Conservation (phyloP, 2,113 vertebrate species). For the Paratilapia polleni region DNA sequence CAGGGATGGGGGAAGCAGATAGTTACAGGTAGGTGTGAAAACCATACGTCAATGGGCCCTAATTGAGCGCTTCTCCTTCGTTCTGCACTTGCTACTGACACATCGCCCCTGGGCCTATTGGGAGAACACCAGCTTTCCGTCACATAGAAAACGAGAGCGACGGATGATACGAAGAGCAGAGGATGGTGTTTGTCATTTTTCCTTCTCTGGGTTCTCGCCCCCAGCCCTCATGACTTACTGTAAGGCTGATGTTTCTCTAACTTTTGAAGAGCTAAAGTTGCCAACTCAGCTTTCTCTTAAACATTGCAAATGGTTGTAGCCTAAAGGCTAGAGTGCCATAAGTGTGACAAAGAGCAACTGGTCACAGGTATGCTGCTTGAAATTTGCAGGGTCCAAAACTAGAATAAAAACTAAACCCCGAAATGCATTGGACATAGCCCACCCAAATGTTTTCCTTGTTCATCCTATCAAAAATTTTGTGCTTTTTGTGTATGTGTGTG, state of each 20-base stretch:
- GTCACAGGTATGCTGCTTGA: background rate
- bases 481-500: too few relatives aligned
- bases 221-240: conserved; percentile 31
- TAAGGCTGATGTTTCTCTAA: conserved; percentile 39
- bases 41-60: conserved; percentile 59
- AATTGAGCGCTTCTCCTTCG: conserved; percentile 67
- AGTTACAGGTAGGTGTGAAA: conserved; percentile 59
- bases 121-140: conserved; percentile 45
- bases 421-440: background rate
- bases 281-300: conserved; percentile 55
- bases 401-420: background rate
- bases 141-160: conserved; percentile 51
- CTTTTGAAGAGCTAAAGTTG: conserved; percentile 48
- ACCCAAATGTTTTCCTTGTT: too few relatives aligned
- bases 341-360: conserved; percentile 19
- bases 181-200: conserved; percentile 37
- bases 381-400: background rate
- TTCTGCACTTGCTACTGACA: conserved; percentile 62
- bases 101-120: conserved; percentile 55
- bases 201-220: conserved; percentile 23
- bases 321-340: conserved; percentile 26
- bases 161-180: conserved; percentile 47
- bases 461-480: too few relatives aligned
- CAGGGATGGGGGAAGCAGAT: conserved; percentile 41
- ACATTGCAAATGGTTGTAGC: conserved; percentile 42